Conservation (phyloP, 2,113 vertebrate genomes). For the Indri indri region DNA sequence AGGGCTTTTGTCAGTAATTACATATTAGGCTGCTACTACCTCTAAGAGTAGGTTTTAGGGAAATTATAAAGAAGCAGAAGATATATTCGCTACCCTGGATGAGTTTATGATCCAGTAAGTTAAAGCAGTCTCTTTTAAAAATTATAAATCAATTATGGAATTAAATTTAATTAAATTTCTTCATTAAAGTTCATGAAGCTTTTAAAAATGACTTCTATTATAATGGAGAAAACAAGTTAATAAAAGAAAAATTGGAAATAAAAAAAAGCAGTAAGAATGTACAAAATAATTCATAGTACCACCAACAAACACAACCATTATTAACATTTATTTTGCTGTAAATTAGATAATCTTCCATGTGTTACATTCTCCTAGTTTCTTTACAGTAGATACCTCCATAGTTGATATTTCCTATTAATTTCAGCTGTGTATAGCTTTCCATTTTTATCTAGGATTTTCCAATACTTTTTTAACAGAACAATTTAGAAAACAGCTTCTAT, state of each 20-base stretch:
- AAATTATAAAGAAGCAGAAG: conserved; percentile 13
- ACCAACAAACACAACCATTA: neutral
- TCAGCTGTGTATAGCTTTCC: neutral
- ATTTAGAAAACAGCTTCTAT: conserved; percentile 42
- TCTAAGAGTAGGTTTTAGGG: neutral
- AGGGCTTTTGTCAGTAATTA: neutral
- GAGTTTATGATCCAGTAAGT: conserved; percentile 41
- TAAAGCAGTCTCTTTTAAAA: neutral
- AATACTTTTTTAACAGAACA: neutral
- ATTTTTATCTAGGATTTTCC: neutral
- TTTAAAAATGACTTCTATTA: conserved; percentile 13
- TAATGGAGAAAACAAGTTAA: neutral
- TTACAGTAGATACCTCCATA: neutral
- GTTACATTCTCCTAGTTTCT: neutral
- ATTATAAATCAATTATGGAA: conserved; percentile 36
- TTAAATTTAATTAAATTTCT: conserved; percentile 54
- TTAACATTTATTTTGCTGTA: conserved; percentile 9
- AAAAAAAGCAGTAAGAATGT: conserved; percentile 30
- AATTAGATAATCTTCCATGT: conserved; percentile 1
- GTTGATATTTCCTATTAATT: conserved; percentile 15
- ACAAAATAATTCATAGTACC: neutral
- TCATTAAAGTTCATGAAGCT: conserved; percentile 15
- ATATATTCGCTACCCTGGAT: neutral
- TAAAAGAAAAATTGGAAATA: conserved; percentile 20
- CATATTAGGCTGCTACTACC: neutral